These are phyloP conservation scores for Oreochromis spilurus DNA, from an alignment of 2,113 vertebrate genomes.

Conservation along the genomic window DNA sequence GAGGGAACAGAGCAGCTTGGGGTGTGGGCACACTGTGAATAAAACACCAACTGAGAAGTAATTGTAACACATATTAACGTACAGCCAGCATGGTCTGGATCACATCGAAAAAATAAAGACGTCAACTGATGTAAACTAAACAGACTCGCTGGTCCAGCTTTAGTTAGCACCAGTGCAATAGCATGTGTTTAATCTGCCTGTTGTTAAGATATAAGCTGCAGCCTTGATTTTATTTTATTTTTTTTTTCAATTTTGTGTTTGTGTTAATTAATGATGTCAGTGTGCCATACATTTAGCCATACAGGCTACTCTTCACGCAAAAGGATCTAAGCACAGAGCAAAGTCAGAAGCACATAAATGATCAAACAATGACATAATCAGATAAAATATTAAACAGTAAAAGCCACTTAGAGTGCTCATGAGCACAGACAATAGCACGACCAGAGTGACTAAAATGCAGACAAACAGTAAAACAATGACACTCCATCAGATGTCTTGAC, in stretches of 20 bases:
- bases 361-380: not conserved
- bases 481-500: not conserved
- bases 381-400: not conserved
- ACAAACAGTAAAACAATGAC: not conserved
- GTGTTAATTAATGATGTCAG: not conserved
- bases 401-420: not conserved
- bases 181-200: not conserved
- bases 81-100: not conserved
- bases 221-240: not conserved
- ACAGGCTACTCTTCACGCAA: not conserved
- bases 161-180: not conserved
- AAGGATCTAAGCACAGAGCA: not conserved
- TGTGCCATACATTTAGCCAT: not conserved
- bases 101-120: not conserved
- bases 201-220: not conserved
- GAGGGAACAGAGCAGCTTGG: not conserved
- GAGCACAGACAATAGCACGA: not conserved
- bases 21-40: not conserved
- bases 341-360: not conserved
- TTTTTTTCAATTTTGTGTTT: not conserved
- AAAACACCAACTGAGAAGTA: not conserved
- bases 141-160: not conserved
- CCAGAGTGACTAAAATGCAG: not conserved
- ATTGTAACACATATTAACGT: not conserved
- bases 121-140: not conserved